Conservation (phyloP, 2,113 vertebrate genomes). For the Vanacampus margaritifer region DNA sequence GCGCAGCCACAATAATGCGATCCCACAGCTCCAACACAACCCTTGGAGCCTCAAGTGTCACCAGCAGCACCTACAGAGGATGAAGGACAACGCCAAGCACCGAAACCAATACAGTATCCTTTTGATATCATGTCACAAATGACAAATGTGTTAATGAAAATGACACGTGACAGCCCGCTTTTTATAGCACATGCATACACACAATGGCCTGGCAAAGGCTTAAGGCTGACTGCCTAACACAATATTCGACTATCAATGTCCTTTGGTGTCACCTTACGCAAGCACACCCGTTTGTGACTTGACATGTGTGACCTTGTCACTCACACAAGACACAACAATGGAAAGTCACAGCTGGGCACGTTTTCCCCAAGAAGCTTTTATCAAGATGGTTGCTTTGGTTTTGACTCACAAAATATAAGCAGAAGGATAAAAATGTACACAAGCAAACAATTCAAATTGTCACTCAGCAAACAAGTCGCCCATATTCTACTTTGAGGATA, state of each 20-base stretch:
- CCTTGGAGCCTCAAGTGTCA: slow-evolving; percentile 99
- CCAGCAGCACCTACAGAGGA: slow-evolving; percentile 93
- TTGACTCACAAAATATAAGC: too few relatives aligned
- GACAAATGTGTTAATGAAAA: not conserved
- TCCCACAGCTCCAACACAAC: slow-evolving; percentile 93
- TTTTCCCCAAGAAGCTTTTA: not conserved
- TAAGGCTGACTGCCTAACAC: not conserved
- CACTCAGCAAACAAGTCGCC: slow-evolving; percentile 80
- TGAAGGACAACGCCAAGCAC: slow-evolving; percentile 98
- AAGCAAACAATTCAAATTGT: slow-evolving; percentile 84
- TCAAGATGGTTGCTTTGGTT: too few relatives aligned
- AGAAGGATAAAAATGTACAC: too few relatives aligned
- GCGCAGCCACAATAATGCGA: slow-evolving; percentile 87
- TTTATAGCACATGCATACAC: slow-evolving; percentile 85
- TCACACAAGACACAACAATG: slow-evolving; percentile 1
- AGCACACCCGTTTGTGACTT: slow-evolving; percentile 10
- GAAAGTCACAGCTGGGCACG: not conserved
- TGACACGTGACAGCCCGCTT: slow-evolving; percentile 81
- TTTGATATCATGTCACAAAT: slow-evolving; percentile 70
- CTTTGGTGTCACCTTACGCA: slow-evolving; percentile 11
- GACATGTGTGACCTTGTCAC: not conserved
- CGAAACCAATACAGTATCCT: slow-evolving; percentile 99
- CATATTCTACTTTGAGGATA: too few relatives aligned
- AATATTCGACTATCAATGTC: slow-evolving; percentile 8
- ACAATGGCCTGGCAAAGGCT: not conserved